Evolutionary conservation across 37 sponge, comb jelly and placozoan species (phyloP), one percentile per base, ranked within the genome.

Genomic region (Spongia lamella): DNA sequence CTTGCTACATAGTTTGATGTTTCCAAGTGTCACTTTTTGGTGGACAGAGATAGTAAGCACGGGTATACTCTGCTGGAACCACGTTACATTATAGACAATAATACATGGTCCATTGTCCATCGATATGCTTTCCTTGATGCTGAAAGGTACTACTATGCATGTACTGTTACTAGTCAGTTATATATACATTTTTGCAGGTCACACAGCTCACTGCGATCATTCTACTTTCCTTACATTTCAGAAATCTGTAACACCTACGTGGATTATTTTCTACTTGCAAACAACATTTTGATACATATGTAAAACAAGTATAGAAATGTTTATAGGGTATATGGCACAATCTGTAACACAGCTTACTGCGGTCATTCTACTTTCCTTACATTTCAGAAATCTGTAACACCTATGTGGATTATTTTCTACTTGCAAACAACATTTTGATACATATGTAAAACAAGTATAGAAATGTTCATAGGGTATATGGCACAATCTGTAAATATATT

Each of bases 351-450:
- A 32, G 53, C 20, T 63, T 85, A 20, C 88, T 68, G 61, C 53
- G 96, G 61, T 86, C 96, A 3, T 92, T 95, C 63, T 95, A 88
- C 61, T 43, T 95, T 7, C 96, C 96, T 20, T 70, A 52, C 32
- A 32, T 84, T 26, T 84, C 89, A 27, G 25, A n/a, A 2, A 9
- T 20, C 7, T 32, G 73, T 25, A 72, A 73, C 13, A 17, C 24
- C 20, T 79, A 79, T 72, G 52, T 58, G 9, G 68, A 85, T 50
- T 85, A 85, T 66, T 53, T 72, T 11, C 38, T 85, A 58, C 74
- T 85, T n/a, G 19, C 53, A 31, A 85, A 79, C 66, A 78, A 73
- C 40, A 67, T 7, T 9, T 43, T 43, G 47, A 43, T 43, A 43
- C 47, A 9, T n/a, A n/a, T 43, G 47, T 43, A 43, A 43, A 9